Evolutionary conservation across 2,888 invertebrate species (phyloP), one percentile per base, ranked within the genome.

Genomic region (Biston betularia): DNA sequence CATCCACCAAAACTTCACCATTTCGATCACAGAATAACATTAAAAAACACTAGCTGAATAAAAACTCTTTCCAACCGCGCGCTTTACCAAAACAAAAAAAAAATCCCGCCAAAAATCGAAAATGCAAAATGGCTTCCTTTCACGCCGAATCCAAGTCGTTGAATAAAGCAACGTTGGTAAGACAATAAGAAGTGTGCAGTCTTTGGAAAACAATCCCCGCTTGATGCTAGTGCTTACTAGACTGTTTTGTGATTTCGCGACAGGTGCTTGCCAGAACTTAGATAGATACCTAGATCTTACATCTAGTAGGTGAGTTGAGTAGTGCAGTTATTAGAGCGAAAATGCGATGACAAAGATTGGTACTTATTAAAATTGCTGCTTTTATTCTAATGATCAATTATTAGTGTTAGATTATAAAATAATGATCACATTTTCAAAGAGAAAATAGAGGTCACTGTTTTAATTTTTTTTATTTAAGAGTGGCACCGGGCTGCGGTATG

Each of bases 1-100:
- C 90, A 93, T 87, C 93, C 93, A 93, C 93, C 92, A 93, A 75
- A 92, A 92, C 84, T 83, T 91, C 92, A 92, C 89, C 92, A 93
- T 92, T 86, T 79, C 89, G 84, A 87, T 85, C 82, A 84, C 80
- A 84, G 81, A 77, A 78, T 84, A 79, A 87, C 92, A 93, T 89
- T 81, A 88, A 88, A 87, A 78, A 70, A 48, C 68, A 71, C 79
- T 70, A 73, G 71, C 70, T 72, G 78, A 76, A 78, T 75, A 74
- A 70, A 72, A 65, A 70, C 67, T 60, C 7, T 24, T 48, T 60
- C 50, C 67, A 67, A 67, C 62, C 71, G 50, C 50, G 57, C 63
- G 57, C 53, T 42, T 63, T 15, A 44, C 52, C 64, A 71, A 74
- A 76, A 79, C 78, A 78, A 75, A 75, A 78, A 80, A 70, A 54